These are phyloP conservation scores for Aleadryas rufinucha DNA, from an alignment of 2,113 vertebrate species.

Conservation along the genomic window DNA sequence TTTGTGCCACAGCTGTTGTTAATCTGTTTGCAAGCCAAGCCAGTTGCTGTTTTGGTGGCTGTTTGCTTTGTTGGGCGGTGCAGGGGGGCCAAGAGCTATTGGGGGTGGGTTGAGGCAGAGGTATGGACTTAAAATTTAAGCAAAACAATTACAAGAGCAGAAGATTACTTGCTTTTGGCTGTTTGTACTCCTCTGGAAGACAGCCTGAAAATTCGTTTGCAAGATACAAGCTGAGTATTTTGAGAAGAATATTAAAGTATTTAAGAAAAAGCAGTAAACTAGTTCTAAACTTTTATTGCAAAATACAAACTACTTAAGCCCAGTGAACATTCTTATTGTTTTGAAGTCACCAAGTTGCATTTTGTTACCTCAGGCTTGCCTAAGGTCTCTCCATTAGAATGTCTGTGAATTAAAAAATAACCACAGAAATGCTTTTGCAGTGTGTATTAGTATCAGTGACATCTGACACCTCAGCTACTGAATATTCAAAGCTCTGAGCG, in stretches of 20 bases:
- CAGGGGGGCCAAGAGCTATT: neutral
- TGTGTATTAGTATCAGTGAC: neutral
- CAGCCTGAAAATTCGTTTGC: neutral
- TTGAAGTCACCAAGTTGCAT: neutral
- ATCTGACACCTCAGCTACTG: neutral
- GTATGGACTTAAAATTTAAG: neutral
- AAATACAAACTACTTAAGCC: neutral
- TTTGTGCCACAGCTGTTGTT: neutral
- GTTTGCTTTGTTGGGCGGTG: neutral
- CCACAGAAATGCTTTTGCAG: neutral
- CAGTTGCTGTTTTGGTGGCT: neutral
- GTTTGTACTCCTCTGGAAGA: neutral
- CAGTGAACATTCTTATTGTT: neutral
- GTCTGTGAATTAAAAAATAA: neutral
- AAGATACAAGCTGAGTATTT: neutral
- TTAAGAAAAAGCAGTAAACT: neutral
- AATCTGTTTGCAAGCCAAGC: neutral
- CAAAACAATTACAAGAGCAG: neutral
- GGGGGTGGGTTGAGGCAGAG: neutral
- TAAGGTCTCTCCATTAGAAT: neutral
- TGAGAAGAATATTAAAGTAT: neutral
- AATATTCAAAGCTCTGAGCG: neutral
- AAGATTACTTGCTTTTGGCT: neutral
- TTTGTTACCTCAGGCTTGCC: neutral
- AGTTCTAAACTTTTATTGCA: neutral